Percentiles rank a stretch among this genome's conserved stretches.
Evolutionary conservation across 1,140 invertebrate species (phyloP).

Genomic region (Sminthurides bifidus): DNA sequence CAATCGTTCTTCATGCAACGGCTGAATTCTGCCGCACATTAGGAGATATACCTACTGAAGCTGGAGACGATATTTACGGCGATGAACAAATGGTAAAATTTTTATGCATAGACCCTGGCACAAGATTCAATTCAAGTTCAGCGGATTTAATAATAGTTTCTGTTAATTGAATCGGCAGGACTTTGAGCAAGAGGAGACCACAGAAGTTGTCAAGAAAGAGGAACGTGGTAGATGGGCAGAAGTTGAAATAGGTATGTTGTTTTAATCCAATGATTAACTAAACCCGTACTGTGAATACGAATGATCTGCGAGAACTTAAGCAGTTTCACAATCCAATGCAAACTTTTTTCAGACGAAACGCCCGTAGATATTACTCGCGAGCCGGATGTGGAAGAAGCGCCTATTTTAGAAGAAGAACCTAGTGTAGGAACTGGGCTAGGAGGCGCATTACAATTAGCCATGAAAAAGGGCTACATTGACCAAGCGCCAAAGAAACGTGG

Average conservation of each 20-base stretch:
- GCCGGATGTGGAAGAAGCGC: conserved; percentile 44
- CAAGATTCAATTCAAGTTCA: background rate
- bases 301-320: background rate
- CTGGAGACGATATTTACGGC: conserved; percentile 69
- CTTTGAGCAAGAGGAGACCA: conserved; percentile 44
- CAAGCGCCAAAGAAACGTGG: conserved; percentile 60
- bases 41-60: conserved; percentile 88
- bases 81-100: conserved; percentile 63
- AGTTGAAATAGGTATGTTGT: conserved; percentile 47
- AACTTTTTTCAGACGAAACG: conserved; percentile 32
- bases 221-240: conserved; percentile 57
- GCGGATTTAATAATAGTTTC: background rate
- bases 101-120: background rate
- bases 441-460: conserved; percentile 79
- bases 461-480: conserved; percentile 91
- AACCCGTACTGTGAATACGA: background rate
- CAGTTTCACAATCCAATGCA: background rate
- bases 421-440: conserved; percentile 83
- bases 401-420: conserved; percentile 87
- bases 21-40: conserved; percentile 94
- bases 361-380: conserved; percentile 32
- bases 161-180: conserved; percentile 40
- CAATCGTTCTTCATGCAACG: conserved; percentile 80
- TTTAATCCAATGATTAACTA: background rate
- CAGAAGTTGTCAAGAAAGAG: conserved; percentile 33